phyloP scores from a whole-genome alignment of 2,113 vertebrate genomes.

The Rissa tridactyla region DNA sequence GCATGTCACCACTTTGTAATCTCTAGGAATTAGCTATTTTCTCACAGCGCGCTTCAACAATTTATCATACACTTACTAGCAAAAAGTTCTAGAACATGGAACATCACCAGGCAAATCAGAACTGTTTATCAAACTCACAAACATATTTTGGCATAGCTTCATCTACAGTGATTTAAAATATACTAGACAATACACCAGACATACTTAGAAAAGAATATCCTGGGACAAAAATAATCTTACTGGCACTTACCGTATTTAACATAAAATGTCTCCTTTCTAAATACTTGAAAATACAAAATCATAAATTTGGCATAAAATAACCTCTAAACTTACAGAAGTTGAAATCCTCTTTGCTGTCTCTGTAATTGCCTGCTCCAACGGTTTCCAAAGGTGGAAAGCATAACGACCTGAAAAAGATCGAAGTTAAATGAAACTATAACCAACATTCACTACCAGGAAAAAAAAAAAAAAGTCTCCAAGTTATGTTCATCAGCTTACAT shows the following conservation, averaged over 20 bases:
- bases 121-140: not conserved
- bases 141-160: not conserved
- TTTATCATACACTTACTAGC: not conserved
- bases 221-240: not conserved
- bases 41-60: not conserved
- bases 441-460: not conserved
- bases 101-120: not conserved
- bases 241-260: not conserved
- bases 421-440: not conserved
- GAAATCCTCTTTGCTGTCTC: constrained; percentile 85
- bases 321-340: constrained; percentile 77
- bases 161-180: not conserved
- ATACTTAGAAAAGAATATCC: not conserved
- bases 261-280: not conserved
- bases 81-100: not conserved
- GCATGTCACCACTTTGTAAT: not conserved
- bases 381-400: constrained; percentile 89
- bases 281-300: not conserved
- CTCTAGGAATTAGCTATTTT: not conserved
- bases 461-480: not conserved
- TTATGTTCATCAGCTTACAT: not conserved
- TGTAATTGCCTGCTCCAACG: constrained; percentile 85
- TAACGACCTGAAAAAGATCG: constrained; percentile 81
- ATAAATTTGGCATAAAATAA: not conserved
- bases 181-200: not conserved